A percentile compares a stretch with the other conserved stretches of the same genome.
These are phyloP conservation scores for Salarias fasciatus DNA, from an alignment of 2,797 vertebrate genomes.

Conservation along the genomic window DNA sequence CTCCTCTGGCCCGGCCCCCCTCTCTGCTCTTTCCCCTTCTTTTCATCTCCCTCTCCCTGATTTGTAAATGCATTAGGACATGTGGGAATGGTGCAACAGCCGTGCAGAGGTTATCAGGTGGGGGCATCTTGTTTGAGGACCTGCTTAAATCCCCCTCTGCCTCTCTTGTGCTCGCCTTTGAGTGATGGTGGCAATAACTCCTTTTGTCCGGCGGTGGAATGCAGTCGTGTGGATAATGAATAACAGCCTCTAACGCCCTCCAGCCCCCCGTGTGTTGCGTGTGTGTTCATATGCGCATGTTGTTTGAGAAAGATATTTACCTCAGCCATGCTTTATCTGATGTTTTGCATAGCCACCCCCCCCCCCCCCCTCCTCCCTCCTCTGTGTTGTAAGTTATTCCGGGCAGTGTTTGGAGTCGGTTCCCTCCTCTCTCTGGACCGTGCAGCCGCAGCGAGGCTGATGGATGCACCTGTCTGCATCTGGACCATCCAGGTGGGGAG, in stretches of 20 bases:
- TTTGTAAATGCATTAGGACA: slow-evolving; percentile 76
- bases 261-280: slow-evolving; percentile 44
- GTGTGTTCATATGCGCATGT: slow-evolving; percentile 59
- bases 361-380: background rate
- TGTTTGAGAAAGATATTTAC: slow-evolving; percentile 69
- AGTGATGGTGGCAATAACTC: slow-evolving; percentile 82
- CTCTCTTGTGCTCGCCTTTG: slow-evolving; percentile 67
- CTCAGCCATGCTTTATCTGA: slow-evolving; percentile 65
- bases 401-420: slow-evolving; percentile 17
- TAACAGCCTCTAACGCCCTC: slow-evolving; percentile 80
- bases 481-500: background rate
- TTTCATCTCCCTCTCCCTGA: slow-evolving; percentile 36
- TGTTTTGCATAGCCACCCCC: slow-evolving; percentile 33
- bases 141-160: slow-evolving; percentile 76
- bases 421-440: slow-evolving; percentile 7
- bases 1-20: slow-evolving; percentile 41
- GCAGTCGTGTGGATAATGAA: slow-evolving; percentile 83
- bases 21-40: slow-evolving; percentile 27
- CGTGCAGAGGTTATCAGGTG: slow-evolving; percentile 79
- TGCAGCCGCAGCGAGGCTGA: background rate
- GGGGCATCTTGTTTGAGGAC: slow-evolving; percentile 83
- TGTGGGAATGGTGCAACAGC: slow-evolving; percentile 79
- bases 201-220: slow-evolving; percentile 80
- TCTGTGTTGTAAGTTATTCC: slow-evolving; percentile 40
- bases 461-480: slow-evolving; percentile 6